phyloP scores from a whole-genome alignment of 2,113 vertebrate species.

The Scomber japonicus region DNA sequence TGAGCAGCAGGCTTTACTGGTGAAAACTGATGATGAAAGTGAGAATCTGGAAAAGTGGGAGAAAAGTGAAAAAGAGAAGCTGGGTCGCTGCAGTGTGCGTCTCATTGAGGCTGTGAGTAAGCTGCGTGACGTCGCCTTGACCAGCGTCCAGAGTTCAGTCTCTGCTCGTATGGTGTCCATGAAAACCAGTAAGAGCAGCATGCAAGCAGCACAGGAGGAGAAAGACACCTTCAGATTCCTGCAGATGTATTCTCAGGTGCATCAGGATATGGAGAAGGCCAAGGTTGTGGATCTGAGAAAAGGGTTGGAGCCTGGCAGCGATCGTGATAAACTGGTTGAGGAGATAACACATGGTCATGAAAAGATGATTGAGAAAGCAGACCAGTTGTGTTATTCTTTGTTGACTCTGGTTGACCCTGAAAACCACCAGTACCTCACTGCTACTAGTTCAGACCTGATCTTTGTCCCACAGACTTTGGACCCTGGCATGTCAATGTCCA shows the following conservation, averaged over 20 bases:
- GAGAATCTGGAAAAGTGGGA: slow-evolving; percentile 68
- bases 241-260: slow-evolving; percentile 71
- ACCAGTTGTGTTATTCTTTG: slow-evolving; percentile 42
- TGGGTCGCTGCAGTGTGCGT: slow-evolving; percentile 29
- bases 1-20: slow-evolving; percentile 44
- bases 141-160: slow-evolving; percentile 66
- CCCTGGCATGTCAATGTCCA: slow-evolving; percentile 47
- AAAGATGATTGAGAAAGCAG: slow-evolving; percentile 38
- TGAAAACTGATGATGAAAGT: slow-evolving; percentile 25
- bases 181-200: slow-evolving; percentile 56
- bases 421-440: slow-evolving; percentile 20
- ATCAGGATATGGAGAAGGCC: slow-evolving; percentile 68
- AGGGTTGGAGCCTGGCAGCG: slow-evolving; percentile 51
- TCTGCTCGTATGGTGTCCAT: slow-evolving; percentile 63
- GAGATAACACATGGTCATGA: slow-evolving; percentile 45
- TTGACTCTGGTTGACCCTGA: slow-evolving; percentile 70
- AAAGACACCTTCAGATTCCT: slow-evolving; percentile 74
- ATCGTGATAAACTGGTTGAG: slow-evolving; percentile 52
- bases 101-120: slow-evolving; percentile 65
- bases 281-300: slow-evolving; percentile 62
- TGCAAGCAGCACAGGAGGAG: slow-evolving; percentile 60
- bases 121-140: slow-evolving; percentile 59
- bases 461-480: slow-evolving; percentile 33
- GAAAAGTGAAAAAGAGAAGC: slow-evolving; percentile 53
- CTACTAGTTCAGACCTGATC: slow-evolving; percentile 13